Base-by-base conservation (phyloP, 1,140 invertebrate species). In the Semibalanus balanoides region DNA sequence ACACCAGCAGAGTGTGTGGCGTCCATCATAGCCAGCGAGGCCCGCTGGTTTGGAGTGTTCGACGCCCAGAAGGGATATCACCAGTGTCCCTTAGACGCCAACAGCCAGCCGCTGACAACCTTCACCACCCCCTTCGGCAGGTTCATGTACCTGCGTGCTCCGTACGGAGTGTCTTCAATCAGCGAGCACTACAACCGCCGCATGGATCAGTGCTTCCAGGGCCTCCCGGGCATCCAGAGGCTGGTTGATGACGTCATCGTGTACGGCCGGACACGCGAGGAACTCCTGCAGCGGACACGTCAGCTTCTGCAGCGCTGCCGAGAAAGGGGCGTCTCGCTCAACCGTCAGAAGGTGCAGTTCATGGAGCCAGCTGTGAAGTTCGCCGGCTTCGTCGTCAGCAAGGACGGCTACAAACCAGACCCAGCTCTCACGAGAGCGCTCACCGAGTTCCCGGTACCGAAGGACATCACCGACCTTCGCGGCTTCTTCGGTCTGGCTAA, bases 291-390 rank as follows among this genome's bases (percentile, higher is more conserved):
- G 27, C 29, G 29, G 35, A 11, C 76, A 25, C 11, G 64, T 22
- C 17, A n/a, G 29, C 35, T 76, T 76, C 0, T 70, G 30, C 27
- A 76, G 17, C 22, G 76, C 7, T 81, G 78, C 73, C 77, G 76
- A 40, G 69, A 76, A 11, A 78, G 79, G 74, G 43, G 75, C 31
- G 80, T 80, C 22, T 82, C 77, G 29, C 77, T 82, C 0, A 80
- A 80, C 75, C 78, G 75, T 0, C 76, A 79, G 9, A 82, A 83
- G 75, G 80, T 80, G 73, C 31, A 77, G 25, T 64, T 14, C 11
- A 79, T 82, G 31, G 79, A 74, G 11, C 30, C 79, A n/a, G 75
- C 28, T 0, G 79, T 81, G 3, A 79, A 81, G 30, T 82, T 80
- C 78, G 81, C 78, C 0, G 80, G 81, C 40, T 76, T 79, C 73